Evolutionary conservation across 2,113 vertebrate genomes (phyloP).

Genomic region (Siphamia tubifer): DNA sequence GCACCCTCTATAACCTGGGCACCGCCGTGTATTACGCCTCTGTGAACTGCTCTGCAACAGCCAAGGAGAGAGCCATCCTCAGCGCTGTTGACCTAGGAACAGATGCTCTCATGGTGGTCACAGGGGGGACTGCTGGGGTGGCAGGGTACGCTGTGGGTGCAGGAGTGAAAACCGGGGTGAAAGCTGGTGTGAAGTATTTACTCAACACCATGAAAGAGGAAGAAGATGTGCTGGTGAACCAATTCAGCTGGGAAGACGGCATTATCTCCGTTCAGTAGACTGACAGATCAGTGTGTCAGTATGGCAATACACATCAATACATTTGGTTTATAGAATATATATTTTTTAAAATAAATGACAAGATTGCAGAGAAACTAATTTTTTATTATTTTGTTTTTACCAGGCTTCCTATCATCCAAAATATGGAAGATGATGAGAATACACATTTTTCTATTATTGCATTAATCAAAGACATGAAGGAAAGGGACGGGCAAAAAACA

Average conservation of each 20-base stretch:
- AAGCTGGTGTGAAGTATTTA: conserved; percentile 79
- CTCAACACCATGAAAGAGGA: conserved; percentile 73
- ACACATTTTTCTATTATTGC: neutral
- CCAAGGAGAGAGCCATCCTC: conserved; percentile 83
- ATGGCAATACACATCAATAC: neutral
- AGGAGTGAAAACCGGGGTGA: conserved; percentile 83
- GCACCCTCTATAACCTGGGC: conserved; percentile 87
- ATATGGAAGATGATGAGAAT: neutral
- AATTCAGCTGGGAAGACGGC: conserved; percentile 67
- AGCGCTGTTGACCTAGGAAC: conserved; percentile 85
- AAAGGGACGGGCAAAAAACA: too few relatives aligned
- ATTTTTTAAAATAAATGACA: neutral
- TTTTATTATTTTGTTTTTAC: too few relatives aligned
- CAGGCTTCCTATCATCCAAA: neutral
- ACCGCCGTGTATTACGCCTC: conserved; percentile 88
- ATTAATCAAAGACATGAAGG: neutral
- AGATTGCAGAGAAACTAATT: neutral
- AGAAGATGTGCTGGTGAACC: conserved; percentile 76
- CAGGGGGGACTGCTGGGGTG: conserved; percentile 64
- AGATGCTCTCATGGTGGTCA: conserved; percentile 77
- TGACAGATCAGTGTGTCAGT: neutral
- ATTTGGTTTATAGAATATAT: neutral
- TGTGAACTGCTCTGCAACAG: conserved; percentile 79
- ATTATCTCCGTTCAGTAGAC: conserved; percentile 54
- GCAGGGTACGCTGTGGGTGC: conserved; percentile 72